These are phyloP conservation scores for Odontophorus gujanensis DNA, from an alignment of 2,113 vertebrate species.

Conservation along the genomic window DNA sequence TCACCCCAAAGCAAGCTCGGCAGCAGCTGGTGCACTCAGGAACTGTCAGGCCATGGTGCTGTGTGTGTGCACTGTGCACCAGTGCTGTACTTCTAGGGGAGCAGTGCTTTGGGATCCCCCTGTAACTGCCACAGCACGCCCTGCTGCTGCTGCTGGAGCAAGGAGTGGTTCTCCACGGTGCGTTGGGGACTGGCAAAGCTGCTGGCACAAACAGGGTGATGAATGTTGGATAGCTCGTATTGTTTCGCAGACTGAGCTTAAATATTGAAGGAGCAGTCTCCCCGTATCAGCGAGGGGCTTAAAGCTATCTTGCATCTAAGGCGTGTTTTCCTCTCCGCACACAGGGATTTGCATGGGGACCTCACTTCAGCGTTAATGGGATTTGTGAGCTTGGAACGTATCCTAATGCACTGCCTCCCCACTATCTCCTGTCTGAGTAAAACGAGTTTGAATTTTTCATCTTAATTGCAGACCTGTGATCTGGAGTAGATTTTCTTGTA, in stretches of 20 bases:
- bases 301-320: background rate
- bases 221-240: background rate
- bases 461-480: conserved; percentile 16
- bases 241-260: background rate
- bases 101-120: conserved; percentile 26
- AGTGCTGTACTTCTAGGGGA: background rate
- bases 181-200: background rate
- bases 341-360: background rate
- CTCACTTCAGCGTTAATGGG: conserved; percentile 3
- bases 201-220: conserved; percentile 37
- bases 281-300: background rate
- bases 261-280: conserved; percentile 35
- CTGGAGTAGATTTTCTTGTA: conserved; percentile 9
- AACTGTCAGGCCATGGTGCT: background rate
- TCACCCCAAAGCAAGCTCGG: conserved; percentile 13
- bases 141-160: background rate
- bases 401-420: background rate
- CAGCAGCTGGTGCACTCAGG: background rate
- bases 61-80: conserved; percentile 45
- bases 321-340: background rate
- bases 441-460: conserved; percentile 59
- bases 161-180: background rate
- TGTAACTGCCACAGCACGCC: conserved; percentile 38
- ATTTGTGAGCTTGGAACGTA: background rate
- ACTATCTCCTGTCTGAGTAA: background rate